Base-by-base conservation (phyloP, 2,888 invertebrate genomes). In the Chaetogeoica ovagalla region DNA sequence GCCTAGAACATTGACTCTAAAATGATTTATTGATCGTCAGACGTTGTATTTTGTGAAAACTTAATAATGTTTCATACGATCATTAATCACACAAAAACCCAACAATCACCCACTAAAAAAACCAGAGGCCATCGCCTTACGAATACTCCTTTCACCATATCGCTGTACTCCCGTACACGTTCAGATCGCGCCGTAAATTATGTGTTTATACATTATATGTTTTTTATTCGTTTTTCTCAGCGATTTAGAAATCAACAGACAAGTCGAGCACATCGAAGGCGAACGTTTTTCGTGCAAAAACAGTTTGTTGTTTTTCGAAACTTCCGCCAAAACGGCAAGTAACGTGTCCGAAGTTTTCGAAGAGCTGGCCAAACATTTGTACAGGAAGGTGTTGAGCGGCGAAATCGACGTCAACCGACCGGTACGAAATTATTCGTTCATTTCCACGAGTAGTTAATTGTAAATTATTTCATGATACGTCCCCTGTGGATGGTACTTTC, bases 261-360 rank as follows among this genome's bases (percentile, higher is more conserved):
- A 94, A 90, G 98, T 98, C 71, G 97, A 98, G 88, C 93, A 91
- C 86, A 95, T 95, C 86, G 98, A 96, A 89, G 98, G 98, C 85
- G 96, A 98, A 89, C 93, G 95, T 83, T 99, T 99, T 89, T 98
- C 99, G 81, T 98, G 98, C 87, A 98, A 98, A 89, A 98, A 99
- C 89, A 96, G 97, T 83, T 91, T 99, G 85, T 91, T 99, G 83
- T 99, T 99, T 89, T 98, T 99, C 97, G 99, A 99, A 90, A 99
- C 99, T 85, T 98, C 98, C 84, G 99, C 99, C 84, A 99, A 99
- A 90, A 99, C 99, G 84, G 98, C 98, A 86, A 95, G 97, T 95
- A 99, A 99, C 88, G 99, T 99, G 85, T 98, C 98, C 88, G 99
- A 99, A 88, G 97, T 99, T 88, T 99, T 99, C 19, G 70, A 70